Conservation (phyloP, 2,113 vertebrate genomes). For the Pachypanchax playfairii region DNA sequence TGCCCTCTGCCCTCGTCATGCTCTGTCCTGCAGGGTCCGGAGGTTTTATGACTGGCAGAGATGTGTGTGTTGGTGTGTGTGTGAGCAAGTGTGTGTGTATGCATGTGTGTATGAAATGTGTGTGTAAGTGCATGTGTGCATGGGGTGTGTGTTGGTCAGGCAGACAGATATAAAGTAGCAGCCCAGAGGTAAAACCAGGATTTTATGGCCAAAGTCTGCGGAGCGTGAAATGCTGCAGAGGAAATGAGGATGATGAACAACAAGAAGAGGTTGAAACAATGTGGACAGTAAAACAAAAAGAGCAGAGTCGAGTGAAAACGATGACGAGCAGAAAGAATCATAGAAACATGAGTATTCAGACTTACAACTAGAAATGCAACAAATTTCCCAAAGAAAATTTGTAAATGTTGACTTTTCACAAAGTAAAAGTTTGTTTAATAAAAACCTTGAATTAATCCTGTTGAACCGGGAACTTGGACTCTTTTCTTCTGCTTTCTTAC, state of each 20-base stretch:
- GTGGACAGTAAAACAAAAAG: not conserved
- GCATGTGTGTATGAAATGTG: constrained; percentile 24
- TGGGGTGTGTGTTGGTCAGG: not conserved
- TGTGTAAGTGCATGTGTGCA: constrained; percentile 22
- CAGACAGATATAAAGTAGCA: constrained; percentile 46
- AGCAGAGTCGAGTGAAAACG: not conserved
- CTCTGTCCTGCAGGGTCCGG: constrained; percentile 43
- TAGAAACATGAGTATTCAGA: not conserved
- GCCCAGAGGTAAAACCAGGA: constrained; percentile 31
- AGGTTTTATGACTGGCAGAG: constrained; percentile 44
- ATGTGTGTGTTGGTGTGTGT: constrained; percentile 15
- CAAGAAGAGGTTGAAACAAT: not conserved
- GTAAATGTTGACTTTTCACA: too few species aligned
- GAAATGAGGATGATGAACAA: constrained; percentile 13
- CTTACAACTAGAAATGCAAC: not conserved
- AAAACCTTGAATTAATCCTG: too few species aligned
- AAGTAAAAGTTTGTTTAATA: too few species aligned
- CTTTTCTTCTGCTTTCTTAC: too few species aligned
- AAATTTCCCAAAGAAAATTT: too few species aligned
- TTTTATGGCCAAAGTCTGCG: constrained; percentile 35
- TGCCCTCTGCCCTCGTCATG: constrained; percentile 34
- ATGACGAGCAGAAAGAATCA: not conserved
- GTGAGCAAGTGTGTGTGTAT: constrained; percentile 18
- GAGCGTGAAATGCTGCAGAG: constrained; percentile 33
- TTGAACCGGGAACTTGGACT: too few species aligned